Evolutionary conservation across 2,888 invertebrate genomes (phyloP).

Genomic region (Dryococelus australis): DNA sequence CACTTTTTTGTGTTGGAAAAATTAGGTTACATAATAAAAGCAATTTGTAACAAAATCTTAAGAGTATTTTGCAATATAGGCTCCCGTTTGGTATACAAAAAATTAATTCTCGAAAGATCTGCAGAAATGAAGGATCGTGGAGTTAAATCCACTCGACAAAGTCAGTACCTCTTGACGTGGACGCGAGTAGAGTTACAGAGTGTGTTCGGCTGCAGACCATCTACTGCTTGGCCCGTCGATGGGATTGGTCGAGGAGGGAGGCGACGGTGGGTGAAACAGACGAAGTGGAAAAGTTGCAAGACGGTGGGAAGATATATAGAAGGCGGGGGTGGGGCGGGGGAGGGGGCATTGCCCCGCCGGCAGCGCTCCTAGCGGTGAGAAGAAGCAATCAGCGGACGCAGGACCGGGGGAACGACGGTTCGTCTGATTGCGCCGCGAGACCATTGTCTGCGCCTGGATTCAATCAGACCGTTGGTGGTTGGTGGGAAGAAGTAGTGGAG

Average conservation of each 20-base stretch:
- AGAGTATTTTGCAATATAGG: no score
- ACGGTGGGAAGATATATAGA: background rate
- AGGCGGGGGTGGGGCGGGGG: background rate
- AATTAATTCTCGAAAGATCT: no score
- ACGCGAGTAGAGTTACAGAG: no score
- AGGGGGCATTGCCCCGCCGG: background rate
- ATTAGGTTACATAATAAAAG: no score
- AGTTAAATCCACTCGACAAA: no score
- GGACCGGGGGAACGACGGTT: background rate
- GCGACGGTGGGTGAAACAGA: background rate
- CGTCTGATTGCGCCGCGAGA: background rate
- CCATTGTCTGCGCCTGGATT: background rate
- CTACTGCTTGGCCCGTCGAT: no score
- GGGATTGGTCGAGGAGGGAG: background rate
- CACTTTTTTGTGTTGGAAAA: no score
- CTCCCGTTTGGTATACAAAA: no score
- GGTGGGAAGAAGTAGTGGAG: background rate
- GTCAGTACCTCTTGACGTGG: no score
- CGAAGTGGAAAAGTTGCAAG: background rate
- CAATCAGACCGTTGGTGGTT: background rate
- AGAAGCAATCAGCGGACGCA: background rate
- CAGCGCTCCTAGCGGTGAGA: background rate
- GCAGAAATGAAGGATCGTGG: no score
- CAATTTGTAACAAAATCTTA: no score
- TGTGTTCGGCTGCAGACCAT: no score